A percentile compares a stretch with the other conserved stretches of the same genome.
Conservation (phyloP, 64 coral and sea anemone genomes). For the Hydrozoanthus tunicans region DNA sequence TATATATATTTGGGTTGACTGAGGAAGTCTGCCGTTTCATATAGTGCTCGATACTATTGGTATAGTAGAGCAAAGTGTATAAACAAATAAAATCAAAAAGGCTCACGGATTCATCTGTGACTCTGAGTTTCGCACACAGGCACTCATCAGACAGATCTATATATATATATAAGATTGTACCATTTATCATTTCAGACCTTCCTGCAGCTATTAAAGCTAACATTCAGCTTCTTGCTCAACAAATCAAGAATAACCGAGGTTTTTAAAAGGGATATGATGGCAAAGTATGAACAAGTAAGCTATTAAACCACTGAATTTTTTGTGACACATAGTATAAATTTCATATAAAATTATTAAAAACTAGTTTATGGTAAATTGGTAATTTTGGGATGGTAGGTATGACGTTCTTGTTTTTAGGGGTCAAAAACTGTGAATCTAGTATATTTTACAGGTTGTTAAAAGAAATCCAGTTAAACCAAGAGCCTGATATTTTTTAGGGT, state of each 20-base stretch:
- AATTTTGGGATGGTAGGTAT: no score
- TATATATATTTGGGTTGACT: no score
- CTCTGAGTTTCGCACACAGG: no score
- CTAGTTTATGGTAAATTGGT: no score
- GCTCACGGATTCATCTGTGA: no score
- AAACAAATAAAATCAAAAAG: neutral
- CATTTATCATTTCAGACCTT: constrained; percentile 75
- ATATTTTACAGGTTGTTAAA: no score
- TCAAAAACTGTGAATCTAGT: no score
- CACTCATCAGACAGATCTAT: neutral
- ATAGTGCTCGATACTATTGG: neutral
- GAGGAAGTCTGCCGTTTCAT: no score
- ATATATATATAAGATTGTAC: neutral
- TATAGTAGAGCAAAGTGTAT: neutral
- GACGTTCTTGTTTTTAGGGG: no score
- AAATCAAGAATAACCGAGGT: constrained; percentile 87
- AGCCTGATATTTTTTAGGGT: no score
- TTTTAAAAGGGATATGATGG: constrained; percentile 80
- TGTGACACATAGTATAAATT: neutral
- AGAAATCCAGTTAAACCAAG: no score
- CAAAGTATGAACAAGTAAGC: constrained; percentile 94
- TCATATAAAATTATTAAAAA: no score
- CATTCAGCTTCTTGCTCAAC: constrained; percentile 82
- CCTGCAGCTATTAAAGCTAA: constrained; percentile 83
- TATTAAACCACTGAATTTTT: neutral